Conservation (phyloP, 2,797 vertebrate species). For the Anas flavirostris region DNA sequence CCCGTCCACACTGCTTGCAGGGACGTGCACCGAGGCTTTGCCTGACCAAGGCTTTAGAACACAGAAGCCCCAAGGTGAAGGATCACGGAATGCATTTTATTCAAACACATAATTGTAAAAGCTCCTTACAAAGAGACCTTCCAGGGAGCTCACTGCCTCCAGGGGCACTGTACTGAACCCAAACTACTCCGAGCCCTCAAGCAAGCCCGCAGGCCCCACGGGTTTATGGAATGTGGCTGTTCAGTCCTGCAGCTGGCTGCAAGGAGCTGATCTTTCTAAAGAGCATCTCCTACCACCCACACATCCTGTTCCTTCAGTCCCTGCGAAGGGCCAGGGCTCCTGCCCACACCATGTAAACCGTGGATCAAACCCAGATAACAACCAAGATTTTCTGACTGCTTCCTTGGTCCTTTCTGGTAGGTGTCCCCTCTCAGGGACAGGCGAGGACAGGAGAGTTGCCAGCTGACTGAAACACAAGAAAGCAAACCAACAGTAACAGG, state of each 20-base stretch:
- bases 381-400: not conserved
- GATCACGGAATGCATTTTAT: not conserved
- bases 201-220: not conserved
- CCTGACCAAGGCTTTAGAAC: not conserved
- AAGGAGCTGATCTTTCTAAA: not conserved
- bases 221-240: not conserved
- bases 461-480: not conserved
- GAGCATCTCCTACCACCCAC: not conserved
- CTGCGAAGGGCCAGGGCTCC: no score
- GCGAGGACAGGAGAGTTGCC: not conserved
- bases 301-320: not conserved
- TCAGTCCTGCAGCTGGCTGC: not conserved
- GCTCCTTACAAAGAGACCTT: not conserved
- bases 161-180: not conserved
- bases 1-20: not conserved
- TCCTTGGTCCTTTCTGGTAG: not conserved
- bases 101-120: not conserved
- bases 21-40: not conserved
- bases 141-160: not conserved
- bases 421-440: not conserved
- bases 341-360: not conserved
- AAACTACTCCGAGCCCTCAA: not conserved
- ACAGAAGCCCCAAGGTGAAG: not conserved
- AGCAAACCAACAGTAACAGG: not conserved
- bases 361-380: not conserved